Evolutionary conservation across 2,113 vertebrate species (phyloP), one percentile per base, ranked within the genome.

Genomic region (cattle (Bos taurus)): DNA sequence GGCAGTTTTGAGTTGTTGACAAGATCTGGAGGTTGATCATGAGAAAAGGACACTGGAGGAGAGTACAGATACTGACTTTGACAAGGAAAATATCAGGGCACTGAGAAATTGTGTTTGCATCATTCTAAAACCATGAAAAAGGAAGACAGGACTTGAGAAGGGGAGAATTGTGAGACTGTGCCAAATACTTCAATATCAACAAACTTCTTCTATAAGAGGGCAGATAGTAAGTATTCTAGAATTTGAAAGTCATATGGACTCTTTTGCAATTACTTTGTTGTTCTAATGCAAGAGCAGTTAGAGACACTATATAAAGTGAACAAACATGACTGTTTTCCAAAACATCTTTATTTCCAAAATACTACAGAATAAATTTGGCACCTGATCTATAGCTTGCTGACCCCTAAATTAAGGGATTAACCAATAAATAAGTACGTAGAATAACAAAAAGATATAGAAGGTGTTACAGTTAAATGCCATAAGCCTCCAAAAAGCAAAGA

Each of bases 341-440:
- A 50, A 57, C 60, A 90, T 93, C 7, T 36, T 88, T 28, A 90
- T 93, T 85, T 85, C 52, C n/a, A 92, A 95, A 96, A 60, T 84
- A 93, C 81, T 88, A 26, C 23, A 62, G 36, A 83, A 74, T 90
- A 60, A 57, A 91, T 89, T 89, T 93, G 78, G 3, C 8, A 13
- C 2, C 59, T 78, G 40, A 43, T 2, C 6, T 81, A 43, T 15
- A 54, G 17, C 40, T 95, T 88, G 6, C 28, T 90, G 19, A 64
- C 5, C 33, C 7, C 5, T 74, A 13, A 74, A 85, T 97, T 77
- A 77, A 5, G 2, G 13, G 46, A 90, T 71, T 89, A 57, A 59
- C 11, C 2, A 57, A 71, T 43, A 95, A 54, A 1, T 90, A 80
- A 56, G 9, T 28, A 90, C 25, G 33, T 85, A 28, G 19, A 90